A percentile compares a stretch with the other conserved stretches of the same genome.
Evolutionary conservation across 2,113 vertebrate genomes (phyloP).

Genomic region (Etheostoma cragini): DNA sequence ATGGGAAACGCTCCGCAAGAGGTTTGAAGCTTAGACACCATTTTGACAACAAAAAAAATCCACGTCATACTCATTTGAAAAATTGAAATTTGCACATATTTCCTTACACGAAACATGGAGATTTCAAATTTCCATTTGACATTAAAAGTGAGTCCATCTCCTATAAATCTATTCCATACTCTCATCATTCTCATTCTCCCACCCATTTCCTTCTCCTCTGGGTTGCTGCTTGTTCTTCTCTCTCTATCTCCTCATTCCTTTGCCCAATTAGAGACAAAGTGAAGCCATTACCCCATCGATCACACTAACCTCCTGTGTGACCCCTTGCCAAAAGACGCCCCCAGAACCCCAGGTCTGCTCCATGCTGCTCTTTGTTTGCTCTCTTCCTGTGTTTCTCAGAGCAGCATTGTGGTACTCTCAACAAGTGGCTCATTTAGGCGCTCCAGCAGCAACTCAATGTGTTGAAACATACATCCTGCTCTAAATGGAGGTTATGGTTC

Average conservation of each 20-base stretch:
- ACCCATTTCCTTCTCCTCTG: background rate
- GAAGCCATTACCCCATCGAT: constrained; percentile 54
- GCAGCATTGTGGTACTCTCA: constrained; percentile 77
- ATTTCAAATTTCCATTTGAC: background rate
- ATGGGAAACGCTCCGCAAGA: background rate
- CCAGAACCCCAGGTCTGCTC: constrained; percentile 54
- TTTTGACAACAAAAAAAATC: background rate
- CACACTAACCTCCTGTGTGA: constrained; percentile 51
- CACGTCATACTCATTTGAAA: background rate
- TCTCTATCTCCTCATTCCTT: constrained; percentile 5
- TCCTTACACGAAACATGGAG: background rate
- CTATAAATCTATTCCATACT: background rate
- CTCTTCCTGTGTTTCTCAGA: constrained; percentile 79
- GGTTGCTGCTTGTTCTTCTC: background rate
- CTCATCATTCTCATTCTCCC: background rate
- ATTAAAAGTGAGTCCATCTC: background rate
- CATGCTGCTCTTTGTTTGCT: constrained; percentile 71
- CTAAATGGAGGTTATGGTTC: constrained; percentile 30
- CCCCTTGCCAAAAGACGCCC: constrained; percentile 39
- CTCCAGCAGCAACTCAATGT: constrained; percentile 20
- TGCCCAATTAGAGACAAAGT: constrained; percentile 51
- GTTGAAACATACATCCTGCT: constrained; percentile 77
- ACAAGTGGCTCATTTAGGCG: constrained; percentile 72
- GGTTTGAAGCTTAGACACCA: background rate
- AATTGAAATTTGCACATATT: background rate